Conservation (phyloP, 1,140 invertebrate species). For the Cydia fagiglandana region DNA sequence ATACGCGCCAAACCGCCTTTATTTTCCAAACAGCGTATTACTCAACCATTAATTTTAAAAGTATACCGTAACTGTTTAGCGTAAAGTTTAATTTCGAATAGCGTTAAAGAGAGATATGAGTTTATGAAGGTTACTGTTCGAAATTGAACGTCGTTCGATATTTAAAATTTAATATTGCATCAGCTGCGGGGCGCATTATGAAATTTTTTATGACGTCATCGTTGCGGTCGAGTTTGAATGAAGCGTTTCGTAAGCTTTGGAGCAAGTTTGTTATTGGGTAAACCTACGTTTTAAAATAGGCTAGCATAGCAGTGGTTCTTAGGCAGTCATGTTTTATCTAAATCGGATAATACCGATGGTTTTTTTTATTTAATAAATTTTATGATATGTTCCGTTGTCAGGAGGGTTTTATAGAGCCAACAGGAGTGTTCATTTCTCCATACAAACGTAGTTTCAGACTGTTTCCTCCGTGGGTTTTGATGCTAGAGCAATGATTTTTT, state of each 20-base stretch:
- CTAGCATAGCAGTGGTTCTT: too few relatives aligned
- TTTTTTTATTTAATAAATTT: too few relatives aligned
- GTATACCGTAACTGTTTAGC: not conserved
- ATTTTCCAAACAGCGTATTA: not conserved
- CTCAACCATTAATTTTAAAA: not conserved
- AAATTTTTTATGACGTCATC: conserved; percentile 59
- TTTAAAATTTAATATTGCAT: conserved; percentile 75
- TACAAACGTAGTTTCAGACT: too few relatives aligned
- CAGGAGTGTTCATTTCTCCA: too few relatives aligned
- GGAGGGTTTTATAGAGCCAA: too few relatives aligned
- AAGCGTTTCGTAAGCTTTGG: not conserved
- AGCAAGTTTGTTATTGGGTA: conserved; percentile 14
- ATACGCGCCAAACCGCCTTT: conserved; percentile 51
- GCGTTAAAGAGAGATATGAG: not conserved
- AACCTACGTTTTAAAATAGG: not conserved
- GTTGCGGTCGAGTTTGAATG: conserved; percentile 23
- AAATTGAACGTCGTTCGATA: conserved; percentile 67
- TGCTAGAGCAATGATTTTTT: too few relatives aligned
- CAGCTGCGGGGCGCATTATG: conserved; percentile 67
- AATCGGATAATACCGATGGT: too few relatives aligned
- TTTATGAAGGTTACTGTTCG: not conserved
- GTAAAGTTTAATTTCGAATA: not conserved
- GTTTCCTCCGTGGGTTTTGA: too few relatives aligned
- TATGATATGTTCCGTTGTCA: too few relatives aligned
- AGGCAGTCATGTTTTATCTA: too few relatives aligned